Conservation (phyloP, 2,113 vertebrate genomes). For the Peromyscus californicus region DNA sequence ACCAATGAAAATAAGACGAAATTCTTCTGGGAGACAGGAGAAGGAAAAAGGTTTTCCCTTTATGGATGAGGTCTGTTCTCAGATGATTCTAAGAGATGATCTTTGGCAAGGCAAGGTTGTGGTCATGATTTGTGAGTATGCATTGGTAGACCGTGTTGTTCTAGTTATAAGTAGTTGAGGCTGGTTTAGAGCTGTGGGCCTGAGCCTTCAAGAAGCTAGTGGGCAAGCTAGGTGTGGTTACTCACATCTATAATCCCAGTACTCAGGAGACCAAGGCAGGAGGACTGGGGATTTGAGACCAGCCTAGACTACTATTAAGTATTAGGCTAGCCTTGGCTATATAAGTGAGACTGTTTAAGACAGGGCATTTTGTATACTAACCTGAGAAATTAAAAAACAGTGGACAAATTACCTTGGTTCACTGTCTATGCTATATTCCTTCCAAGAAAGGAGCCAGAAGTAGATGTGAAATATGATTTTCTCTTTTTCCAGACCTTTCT, state of each 20-base stretch:
- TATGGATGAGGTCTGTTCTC: background rate
- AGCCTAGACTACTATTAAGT: background rate
- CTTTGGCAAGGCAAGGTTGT: background rate
- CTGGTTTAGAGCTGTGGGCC: conserved; percentile 42
- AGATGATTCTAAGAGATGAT: conserved; percentile 1
- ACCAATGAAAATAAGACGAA: conserved; percentile 56
- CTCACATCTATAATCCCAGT: background rate
- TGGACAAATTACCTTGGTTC: conserved; percentile 50
- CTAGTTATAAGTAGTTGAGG: conserved; percentile 49
- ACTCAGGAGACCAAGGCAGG: background rate
- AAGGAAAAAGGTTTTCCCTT: conserved; percentile 42
- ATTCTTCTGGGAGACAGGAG: conserved; percentile 36
- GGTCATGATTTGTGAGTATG: conserved; percentile 30
- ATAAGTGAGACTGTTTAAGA: background rate
- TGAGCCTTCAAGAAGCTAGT: conserved; percentile 41
- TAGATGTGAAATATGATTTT: conserved; percentile 57
- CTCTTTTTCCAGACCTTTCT: conserved; percentile 57
- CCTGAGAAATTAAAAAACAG: background rate
- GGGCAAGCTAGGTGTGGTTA: background rate
- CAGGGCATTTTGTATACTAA: background rate
- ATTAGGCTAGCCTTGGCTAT: background rate
- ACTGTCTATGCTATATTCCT: background rate
- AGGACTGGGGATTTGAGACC: background rate
- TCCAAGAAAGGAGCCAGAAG: conserved; percentile 50
- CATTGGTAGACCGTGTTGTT: background rate